Conservation (phyloP, 2,797 vertebrate genomes). For the Microctenopoma lineatum region DNA sequence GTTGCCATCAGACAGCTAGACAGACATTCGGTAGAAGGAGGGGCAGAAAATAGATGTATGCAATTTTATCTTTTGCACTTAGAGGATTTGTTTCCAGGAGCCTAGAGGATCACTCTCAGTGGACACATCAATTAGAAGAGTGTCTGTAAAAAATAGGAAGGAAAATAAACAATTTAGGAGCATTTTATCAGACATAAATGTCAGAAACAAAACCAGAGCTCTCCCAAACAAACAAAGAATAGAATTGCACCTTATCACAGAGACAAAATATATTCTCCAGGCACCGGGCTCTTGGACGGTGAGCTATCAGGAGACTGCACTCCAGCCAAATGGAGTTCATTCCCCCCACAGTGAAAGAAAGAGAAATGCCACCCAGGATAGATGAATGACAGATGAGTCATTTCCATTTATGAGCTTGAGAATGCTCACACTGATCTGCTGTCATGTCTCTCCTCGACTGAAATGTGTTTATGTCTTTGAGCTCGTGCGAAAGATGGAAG, state of each 20-base stretch:
- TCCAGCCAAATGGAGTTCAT: constrained; percentile 65
- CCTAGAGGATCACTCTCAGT: constrained; percentile 18
- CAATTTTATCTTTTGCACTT: constrained; percentile 57
- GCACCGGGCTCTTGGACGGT: constrained; percentile 28
- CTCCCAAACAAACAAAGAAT: constrained; percentile 50
- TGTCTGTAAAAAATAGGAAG: constrained; percentile 37
- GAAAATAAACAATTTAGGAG: constrained; percentile 43
- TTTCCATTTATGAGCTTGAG: constrained; percentile 75
- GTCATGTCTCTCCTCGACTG: constrained; percentile 64
- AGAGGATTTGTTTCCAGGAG: constrained; percentile 48
- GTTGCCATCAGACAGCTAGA: constrained; percentile 64
- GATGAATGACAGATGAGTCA: constrained; percentile 76
- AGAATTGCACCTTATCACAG: constrained; percentile 37
- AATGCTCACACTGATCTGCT: constrained; percentile 69
- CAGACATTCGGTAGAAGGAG: constrained; percentile 36
- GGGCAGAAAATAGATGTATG: constrained; percentile 53
- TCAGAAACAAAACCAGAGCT: constrained; percentile 46
- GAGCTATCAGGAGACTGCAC: constrained; percentile 55
- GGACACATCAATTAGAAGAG: constrained; percentile 62
- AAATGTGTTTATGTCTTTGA: constrained; percentile 60
- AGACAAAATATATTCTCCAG: constrained; percentile 44
- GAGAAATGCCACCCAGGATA: constrained; percentile 70
- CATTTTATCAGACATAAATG: constrained; percentile 46
- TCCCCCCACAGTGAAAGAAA: constrained; percentile 57
- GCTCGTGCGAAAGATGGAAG: constrained; percentile 24